These are phyloP conservation scores for Copidosoma aretas DNA, from an alignment of 2,888 invertebrate genomes.

Conservation along the genomic window DNA sequence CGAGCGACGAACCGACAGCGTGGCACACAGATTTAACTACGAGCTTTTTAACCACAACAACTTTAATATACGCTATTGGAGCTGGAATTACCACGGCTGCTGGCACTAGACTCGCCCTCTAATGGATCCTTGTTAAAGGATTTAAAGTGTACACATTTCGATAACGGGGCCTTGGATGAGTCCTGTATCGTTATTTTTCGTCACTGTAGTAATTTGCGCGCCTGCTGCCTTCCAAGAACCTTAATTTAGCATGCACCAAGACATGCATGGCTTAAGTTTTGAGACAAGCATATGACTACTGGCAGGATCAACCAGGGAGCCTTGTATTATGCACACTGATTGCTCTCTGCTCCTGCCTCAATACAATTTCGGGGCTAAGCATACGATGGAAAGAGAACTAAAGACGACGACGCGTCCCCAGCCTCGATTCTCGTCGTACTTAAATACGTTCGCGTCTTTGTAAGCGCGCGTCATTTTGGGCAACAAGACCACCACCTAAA, in stretches of 20 bases:
- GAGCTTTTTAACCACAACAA: conserved; percentile 65
- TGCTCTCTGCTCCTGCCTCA: no score
- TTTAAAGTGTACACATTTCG: conserved; percentile 45
- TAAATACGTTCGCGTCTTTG: no score
- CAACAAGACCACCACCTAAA: no score
- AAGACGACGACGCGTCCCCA: no score
- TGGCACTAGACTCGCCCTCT: conserved; percentile 75
- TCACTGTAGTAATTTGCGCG: conserved; percentile 74
- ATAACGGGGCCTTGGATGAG: conserved; percentile 58
- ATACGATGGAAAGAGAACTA: no score
- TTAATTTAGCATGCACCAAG: conserved; percentile 68
- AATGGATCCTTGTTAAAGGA: conserved; percentile 62
- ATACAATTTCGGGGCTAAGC: no score
- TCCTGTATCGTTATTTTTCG: conserved; percentile 72
- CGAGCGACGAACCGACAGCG: no score
- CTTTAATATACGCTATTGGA: conserved; percentile 68
- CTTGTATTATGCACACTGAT: no score
- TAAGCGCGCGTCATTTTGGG: no score
- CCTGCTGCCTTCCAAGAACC: conserved; percentile 77
- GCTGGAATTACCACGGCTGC: conserved; percentile 78
- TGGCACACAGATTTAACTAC: no score
- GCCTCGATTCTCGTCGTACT: no score
- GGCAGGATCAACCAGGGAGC: conserved; percentile 63
- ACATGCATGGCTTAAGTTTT: conserved; percentile 75
- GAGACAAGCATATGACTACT: conserved; percentile 71